Base-by-base conservation (phyloP, 1,140 invertebrate genomes). In the Drosophila neocordata region DNA sequence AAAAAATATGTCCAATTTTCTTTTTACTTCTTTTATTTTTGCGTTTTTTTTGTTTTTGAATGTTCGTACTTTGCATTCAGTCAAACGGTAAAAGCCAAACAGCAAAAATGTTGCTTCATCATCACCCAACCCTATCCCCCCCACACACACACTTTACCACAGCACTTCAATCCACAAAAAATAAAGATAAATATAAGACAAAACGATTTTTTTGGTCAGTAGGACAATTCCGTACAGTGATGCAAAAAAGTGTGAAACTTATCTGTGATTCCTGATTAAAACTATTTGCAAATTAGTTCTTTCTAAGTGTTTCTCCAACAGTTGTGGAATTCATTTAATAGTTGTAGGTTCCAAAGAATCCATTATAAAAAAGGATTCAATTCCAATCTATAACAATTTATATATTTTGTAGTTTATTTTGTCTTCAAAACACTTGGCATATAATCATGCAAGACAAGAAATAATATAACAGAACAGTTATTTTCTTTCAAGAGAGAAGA, bases 31-130 rank as follows among this genome's bases (percentile, higher is more conserved):
- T 37, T 12, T 2, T n/a, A n/a, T n/a, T n/a, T n/a, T n/a, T n/a
- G n/a, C 2, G 2, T 38, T 48, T 18, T 48, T 48, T 48, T 20
- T 48, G 6, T 85, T 77, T 87, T 82, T 81, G 66, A 64, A 66
- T 87, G 81, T 77, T 87, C 77, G 81, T 77, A 87, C 81, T 85
- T 81, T 84, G 73, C 73, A 70, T 55, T 64, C 82, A 81, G 77
- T 87, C 77, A 87, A 85, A 84, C 56, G 82, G 69, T 65, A 87
- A 85, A 85, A 87, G 82, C 74, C 78, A 81, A 84, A 80, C 63
- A 65, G 71, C 60, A 69, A 65, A 77, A 20, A 48, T 48, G 41
- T 48, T 20, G 41, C 41, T 20, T 15, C 15, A 18, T 15, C 15
- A 6, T 18, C 27, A 7, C 27, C 27, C 27, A 31, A 31, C 8